Evolutionary conservation across 2,888 invertebrate genomes (phyloP).

Genomic region (Drosophila kuntzei): DNA sequence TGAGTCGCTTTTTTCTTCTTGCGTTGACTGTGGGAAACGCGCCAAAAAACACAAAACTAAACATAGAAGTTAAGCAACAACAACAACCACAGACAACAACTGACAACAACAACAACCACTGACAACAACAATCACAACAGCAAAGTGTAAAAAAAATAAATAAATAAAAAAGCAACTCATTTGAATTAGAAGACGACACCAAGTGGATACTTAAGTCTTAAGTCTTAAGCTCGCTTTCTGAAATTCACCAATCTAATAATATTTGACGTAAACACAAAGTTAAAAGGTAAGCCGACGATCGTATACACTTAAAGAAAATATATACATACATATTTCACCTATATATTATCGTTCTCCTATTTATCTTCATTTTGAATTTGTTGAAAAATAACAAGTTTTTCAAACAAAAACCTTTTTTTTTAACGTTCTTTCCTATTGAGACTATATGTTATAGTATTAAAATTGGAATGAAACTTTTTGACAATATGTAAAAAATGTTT

Average conservation of each 20-base stretch:
- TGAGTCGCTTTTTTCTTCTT: conserved; percentile 57
- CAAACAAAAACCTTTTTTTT: too few relatives aligned
- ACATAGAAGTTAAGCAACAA: conserved; percentile 15
- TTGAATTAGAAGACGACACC: conserved; percentile 16
- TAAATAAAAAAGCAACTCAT: conserved; percentile 13
- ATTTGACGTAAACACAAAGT: background rate
- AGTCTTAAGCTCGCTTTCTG: conserved; percentile 11
- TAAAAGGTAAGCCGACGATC: background rate
- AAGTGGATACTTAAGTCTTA: conserved; percentile 14
- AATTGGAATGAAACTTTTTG: too few relatives aligned
- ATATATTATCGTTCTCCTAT: too few relatives aligned
- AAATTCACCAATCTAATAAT: conserved; percentile 15
- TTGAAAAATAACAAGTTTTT: too few relatives aligned
- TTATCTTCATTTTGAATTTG: background rate
- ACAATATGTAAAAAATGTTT: too few relatives aligned
- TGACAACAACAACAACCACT: background rate
- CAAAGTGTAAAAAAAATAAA: conserved; percentile 3
- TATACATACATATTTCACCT: too few relatives aligned
- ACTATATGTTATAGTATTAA: too few relatives aligned
- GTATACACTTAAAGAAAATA: background rate
- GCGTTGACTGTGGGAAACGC: conserved; percentile 70
- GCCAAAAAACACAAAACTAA: conserved; percentile 65
- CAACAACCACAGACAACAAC: conserved; percentile 6
- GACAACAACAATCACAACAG: background rate
- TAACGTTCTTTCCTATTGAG: too few relatives aligned